A percentile compares a stretch with the other conserved stretches of the same genome.
phyloP scores from a whole-genome alignment of 2,888 invertebrate species.

The Cancer borealis region DNA sequence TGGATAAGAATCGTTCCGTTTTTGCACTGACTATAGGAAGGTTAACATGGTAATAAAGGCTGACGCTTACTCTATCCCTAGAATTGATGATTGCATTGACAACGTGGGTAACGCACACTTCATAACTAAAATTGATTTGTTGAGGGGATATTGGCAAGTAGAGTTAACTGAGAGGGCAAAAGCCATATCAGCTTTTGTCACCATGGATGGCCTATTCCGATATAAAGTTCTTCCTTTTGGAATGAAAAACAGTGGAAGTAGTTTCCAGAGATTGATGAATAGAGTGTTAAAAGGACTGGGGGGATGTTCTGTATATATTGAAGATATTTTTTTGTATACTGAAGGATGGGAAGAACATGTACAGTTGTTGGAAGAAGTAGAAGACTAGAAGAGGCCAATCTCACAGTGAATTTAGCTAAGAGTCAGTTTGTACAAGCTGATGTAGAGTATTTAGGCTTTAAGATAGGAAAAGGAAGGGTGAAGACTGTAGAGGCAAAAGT shows the following conservation, averaged over 20 bases:
- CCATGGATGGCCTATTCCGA: slow-evolving; percentile 21
- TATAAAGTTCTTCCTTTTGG: slow-evolving; percentile 56
- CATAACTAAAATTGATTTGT: slow-evolving; percentile 44
- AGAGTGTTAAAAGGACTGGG: not conserved
- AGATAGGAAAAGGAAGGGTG: slow-evolving; percentile 24
- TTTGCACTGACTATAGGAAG: not conserved
- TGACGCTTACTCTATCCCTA: slow-evolving; percentile 22
- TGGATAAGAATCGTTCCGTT: too few species aligned
- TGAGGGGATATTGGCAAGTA: slow-evolving; percentile 54
- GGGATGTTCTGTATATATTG: slow-evolving; percentile 47
- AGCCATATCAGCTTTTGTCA: slow-evolving; percentile 46
- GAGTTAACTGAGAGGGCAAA: slow-evolving; percentile 21
- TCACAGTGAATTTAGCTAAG: slow-evolving; percentile 24
- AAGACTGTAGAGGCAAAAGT: not conserved
- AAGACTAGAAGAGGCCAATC: slow-evolving; percentile 15
- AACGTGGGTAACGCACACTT: not conserved
- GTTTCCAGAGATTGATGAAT: slow-evolving; percentile 52
- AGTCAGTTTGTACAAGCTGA: slow-evolving; percentile 46
- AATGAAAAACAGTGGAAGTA: slow-evolving; percentile 47
- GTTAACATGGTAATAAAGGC: slow-evolving; percentile 26
- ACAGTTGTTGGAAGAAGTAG: not conserved
- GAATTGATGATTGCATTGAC: slow-evolving; percentile 3
- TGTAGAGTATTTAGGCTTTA: slow-evolving; percentile 36
- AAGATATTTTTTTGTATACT: slow-evolving; percentile 46
- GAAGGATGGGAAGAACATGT: slow-evolving; percentile 44